phyloP scores from a whole-genome alignment of 2,113 vertebrate genomes.

The Otolemur garnettii region DNA sequence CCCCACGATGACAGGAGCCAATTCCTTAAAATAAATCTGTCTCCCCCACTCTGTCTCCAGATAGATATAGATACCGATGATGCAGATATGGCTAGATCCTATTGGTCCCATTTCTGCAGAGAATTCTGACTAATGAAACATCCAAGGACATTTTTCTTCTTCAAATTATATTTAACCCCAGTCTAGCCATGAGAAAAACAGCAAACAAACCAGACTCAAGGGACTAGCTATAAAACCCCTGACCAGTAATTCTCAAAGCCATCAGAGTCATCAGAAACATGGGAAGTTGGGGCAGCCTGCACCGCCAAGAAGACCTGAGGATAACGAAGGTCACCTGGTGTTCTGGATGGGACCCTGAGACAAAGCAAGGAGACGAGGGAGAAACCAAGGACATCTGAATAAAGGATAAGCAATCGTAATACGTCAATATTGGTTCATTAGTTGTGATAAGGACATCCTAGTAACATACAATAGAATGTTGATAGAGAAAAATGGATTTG shows the following conservation, averaged over 20 bases:
- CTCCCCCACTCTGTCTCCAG: background rate
- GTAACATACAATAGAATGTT: background rate
- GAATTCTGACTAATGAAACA: background rate
- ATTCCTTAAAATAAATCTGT: background rate
- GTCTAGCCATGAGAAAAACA: background rate
- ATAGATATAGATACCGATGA: background rate
- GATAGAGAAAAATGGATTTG: background rate
- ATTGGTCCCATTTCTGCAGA: background rate
- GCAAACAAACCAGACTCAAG: background rate
- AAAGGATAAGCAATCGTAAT: background rate
- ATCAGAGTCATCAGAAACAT: background rate
- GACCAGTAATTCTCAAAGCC: background rate
- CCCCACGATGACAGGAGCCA: background rate
- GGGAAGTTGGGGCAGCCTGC: background rate
- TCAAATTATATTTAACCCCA: background rate
- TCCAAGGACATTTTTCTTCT: background rate
- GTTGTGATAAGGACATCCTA: background rate
- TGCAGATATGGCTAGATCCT: fast-evolving
- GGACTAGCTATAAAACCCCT: background rate
- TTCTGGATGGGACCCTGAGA: no score
- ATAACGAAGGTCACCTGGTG: fast-evolving
- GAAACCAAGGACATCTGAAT: background rate
- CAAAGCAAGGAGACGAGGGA: background rate
- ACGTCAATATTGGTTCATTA: background rate
- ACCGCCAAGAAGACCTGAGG: no score